Conservation (phyloP, 2,113 vertebrate genomes). For the Bufo gargarizans region DNA sequence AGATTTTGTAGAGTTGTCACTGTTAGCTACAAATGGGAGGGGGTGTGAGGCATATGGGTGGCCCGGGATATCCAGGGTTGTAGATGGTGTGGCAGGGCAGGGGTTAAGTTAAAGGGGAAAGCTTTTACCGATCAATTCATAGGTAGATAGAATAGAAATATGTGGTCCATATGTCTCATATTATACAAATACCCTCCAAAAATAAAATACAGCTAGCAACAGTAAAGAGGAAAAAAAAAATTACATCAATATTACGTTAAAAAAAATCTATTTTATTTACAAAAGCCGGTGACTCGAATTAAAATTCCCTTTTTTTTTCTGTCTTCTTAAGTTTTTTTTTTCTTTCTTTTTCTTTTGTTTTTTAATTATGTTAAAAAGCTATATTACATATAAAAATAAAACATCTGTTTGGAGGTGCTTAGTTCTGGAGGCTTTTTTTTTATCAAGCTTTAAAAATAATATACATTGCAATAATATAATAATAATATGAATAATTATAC, state of each 20-base stretch:
- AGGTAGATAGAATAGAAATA: conserved; percentile 72
- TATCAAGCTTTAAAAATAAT: conserved; percentile 63
- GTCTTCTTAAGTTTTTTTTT: conserved; percentile 3
- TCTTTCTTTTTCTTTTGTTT: conserved; percentile 58
- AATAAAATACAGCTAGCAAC: conserved; percentile 69
- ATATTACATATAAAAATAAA: conserved; percentile 94
- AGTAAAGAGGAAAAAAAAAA: conserved; percentile 55
- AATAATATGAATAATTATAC: conserved; percentile 62
- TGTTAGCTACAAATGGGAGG: background rate
- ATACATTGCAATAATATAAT: conserved; percentile 70
- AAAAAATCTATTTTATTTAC: conserved; percentile 86
- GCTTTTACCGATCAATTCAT: conserved; percentile 61
- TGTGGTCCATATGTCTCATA: conserved; percentile 78
- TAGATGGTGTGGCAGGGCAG: conserved; percentile 8
- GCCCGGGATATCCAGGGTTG: background rate
- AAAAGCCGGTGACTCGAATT: conserved; percentile 72
- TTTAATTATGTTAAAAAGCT: conserved; percentile 85
- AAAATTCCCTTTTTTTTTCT: conserved; percentile 35
- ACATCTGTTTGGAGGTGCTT: conserved; percentile 85
- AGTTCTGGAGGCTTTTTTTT: conserved; percentile 67
- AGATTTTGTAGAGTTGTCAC: conserved; percentile 56
- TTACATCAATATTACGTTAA: conserved; percentile 71
- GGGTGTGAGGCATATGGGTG: background rate
- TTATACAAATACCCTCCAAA: conserved; percentile 39
- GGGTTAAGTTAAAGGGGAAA: conserved; percentile 66